These are phyloP conservation scores for Morelia viridis DNA, from an alignment of 2,797 vertebrate species.

Conservation along the genomic window DNA sequence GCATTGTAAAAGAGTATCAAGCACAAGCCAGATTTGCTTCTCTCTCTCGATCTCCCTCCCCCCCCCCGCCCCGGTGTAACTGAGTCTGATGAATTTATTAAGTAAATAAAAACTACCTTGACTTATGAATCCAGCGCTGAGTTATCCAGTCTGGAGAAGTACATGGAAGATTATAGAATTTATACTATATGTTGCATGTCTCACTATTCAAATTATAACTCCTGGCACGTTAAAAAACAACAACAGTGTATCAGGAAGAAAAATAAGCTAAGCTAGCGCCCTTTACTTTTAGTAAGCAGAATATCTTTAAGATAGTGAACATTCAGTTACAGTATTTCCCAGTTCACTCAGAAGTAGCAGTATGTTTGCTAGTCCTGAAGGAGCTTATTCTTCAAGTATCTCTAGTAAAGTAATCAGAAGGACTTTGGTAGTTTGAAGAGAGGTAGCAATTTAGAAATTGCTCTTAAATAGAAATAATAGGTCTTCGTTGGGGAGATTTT, in stretches of 20 bases:
- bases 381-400: background rate
- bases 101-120: background rate
- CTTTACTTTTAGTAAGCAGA: background rate
- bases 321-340: background rate
- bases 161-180: background rate
- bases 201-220: background rate
- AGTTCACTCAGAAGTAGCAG: background rate
- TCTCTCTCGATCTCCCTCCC: background rate
- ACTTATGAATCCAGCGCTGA: background rate
- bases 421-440: background rate
- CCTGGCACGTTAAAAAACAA: background rate
- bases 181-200: background rate
- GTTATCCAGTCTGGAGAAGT: background rate
- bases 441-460: background rate
- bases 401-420: background rate
- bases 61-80: background rate
- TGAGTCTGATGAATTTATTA: background rate
- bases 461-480: background rate
- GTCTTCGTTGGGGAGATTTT: background rate
- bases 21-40: background rate
- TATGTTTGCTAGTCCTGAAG: background rate
- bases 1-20: slow-evolving; percentile 6
- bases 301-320: background rate
- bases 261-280: background rate
- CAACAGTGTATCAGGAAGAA: background rate